These are phyloP conservation scores for Myocastor coypus DNA, from an alignment of 2,113 vertebrate genomes.

Conservation along the genomic window DNA sequence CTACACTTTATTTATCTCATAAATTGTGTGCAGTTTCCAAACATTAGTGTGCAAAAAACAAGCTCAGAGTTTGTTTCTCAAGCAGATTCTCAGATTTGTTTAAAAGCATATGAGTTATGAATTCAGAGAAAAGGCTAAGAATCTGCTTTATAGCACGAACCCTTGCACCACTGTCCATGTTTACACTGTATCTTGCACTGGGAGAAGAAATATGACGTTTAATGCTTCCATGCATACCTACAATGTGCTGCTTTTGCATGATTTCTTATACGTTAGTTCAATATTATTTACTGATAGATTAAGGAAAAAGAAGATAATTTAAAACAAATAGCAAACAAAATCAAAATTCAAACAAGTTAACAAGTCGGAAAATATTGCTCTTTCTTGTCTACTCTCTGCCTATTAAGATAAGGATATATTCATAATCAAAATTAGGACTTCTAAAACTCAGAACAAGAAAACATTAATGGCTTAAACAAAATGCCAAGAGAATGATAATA, in stretches of 20 bases:
- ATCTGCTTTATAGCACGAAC: neutral
- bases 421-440: neutral
- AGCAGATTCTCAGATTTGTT: neutral
- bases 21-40: conserved; percentile 13
- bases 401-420: neutral
- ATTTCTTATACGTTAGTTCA: conserved; percentile 17
- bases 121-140: neutral
- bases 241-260: neutral
- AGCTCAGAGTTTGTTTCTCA: neutral
- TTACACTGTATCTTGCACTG: neutral
- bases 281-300: neutral
- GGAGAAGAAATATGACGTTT: neutral
- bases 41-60: neutral
- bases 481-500: neutral
- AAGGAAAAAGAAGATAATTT: neutral
- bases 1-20: neutral
- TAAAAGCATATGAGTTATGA: neutral
- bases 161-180: neutral
- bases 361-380: neutral
- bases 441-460: neutral
- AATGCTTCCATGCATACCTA: neutral
- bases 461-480: neutral
- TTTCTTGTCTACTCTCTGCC: neutral
- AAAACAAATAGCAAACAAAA: neutral
- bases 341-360: neutral